These are phyloP conservation scores for Diceros bicornis DNA, from an alignment of 2,797 vertebrate species.

Conservation along the genomic window DNA sequence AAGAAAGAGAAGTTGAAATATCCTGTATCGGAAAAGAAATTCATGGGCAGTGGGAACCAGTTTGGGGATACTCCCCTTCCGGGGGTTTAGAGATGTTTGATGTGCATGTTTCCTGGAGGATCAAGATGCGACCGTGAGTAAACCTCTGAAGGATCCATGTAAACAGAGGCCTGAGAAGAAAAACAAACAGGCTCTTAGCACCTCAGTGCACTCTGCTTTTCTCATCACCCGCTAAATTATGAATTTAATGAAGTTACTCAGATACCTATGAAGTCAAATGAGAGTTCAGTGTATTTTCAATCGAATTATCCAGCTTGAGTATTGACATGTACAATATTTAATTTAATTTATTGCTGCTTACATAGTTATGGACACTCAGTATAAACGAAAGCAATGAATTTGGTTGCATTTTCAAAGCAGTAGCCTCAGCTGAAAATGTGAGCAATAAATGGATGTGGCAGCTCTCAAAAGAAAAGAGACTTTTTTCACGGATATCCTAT, in stretches of 20 bases:
- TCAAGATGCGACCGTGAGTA: neutral
- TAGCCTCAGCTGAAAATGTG: constrained; percentile 9
- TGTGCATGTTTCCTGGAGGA: neutral
- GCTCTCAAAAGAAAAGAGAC: constrained; percentile 12
- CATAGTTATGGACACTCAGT: neutral
- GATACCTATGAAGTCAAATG: constrained; percentile 31
- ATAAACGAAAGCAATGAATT: constrained; percentile 48
- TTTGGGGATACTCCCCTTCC: neutral
- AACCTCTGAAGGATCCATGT: neutral
- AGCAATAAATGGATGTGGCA: constrained; percentile 16
- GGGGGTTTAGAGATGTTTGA: neutral
- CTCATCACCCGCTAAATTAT: neutral
- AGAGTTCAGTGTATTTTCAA: constrained; percentile 42
- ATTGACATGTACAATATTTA: constrained; percentile 53
- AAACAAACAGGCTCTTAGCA: neutral
- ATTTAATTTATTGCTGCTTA: constrained; percentile 44
- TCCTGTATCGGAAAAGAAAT: constrained; percentile 25
- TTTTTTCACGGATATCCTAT: neutral
- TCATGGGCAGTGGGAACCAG: neutral
- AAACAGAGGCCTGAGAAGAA: neutral
- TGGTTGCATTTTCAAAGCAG: constrained; percentile 51
- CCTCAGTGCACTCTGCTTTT: neutral
- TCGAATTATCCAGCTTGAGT: constrained; percentile 45
- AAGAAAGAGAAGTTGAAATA: constrained; percentile 60
- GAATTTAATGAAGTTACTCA: constrained; percentile 64